Percentiles rank a stretch among this genome's conserved stretches.
Conservation (phyloP, 2,113 vertebrate genomes). For the Dinomys branickii region DNA sequence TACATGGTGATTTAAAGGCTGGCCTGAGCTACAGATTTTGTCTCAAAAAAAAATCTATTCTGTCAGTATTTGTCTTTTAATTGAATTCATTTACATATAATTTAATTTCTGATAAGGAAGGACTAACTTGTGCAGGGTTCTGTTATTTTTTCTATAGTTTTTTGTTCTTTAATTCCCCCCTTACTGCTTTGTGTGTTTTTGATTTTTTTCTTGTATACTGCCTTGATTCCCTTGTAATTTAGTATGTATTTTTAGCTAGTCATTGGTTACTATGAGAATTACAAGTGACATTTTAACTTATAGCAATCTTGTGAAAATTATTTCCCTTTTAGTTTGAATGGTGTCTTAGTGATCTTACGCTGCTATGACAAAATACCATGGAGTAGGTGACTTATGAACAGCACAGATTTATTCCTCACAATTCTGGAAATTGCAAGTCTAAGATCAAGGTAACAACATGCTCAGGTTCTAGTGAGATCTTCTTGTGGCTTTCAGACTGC, state of each 20-base stretch:
- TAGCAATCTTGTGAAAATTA: not conserved
- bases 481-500: not conserved
- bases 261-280: not conserved
- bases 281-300: not conserved
- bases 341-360: not conserved
- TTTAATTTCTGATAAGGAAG: not conserved
- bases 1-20: not conserved
- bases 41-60: not conserved
- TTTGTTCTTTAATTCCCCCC: not conserved
- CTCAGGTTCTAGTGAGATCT: not conserved
- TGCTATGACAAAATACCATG: not conserved
- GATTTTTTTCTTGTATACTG: not conserved
- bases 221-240: not conserved
- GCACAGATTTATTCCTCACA: not conserved
- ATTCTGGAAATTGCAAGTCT: not conserved
- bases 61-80: not conserved
- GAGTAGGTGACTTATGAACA: not conserved
- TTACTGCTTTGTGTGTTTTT: not conserved
- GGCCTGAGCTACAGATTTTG: not conserved
- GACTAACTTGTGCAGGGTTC: not conserved
- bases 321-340: not conserved
- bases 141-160: not conserved
- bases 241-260: not conserved
- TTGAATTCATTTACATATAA: not conserved
- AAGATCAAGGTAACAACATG: not conserved